Percentiles rank a stretch among this genome's conserved stretches.
Conservation (phyloP, 2,797 vertebrate genomes). For the Cossypha polioptera region DNA sequence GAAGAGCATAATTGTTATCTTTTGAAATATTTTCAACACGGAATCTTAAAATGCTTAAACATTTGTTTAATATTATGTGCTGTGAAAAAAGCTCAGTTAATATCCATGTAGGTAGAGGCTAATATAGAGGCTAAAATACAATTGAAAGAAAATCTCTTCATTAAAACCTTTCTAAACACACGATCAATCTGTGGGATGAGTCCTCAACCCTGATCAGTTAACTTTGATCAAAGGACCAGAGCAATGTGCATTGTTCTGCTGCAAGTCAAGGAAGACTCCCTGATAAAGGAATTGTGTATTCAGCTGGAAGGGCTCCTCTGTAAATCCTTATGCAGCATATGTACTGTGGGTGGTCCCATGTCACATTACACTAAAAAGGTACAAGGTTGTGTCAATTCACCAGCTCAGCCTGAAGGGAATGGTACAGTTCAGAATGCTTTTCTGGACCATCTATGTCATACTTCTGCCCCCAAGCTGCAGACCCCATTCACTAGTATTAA, state of each 20-base stretch:
- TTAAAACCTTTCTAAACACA: neutral
- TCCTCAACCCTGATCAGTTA: neutral
- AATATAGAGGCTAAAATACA: neutral
- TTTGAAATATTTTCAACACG: neutral
- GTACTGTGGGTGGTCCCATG: rapidly evolving
- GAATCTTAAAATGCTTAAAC: neutral
- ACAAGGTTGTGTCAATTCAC: neutral
- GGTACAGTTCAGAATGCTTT: neutral
- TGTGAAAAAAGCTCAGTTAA: neutral
- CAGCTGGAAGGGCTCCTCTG: neutral
- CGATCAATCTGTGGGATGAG: neutral
- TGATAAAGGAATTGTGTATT: neutral
- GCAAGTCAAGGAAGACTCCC: neutral
- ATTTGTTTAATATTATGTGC: neutral
- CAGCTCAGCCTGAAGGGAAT: neutral
- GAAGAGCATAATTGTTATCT: neutral
- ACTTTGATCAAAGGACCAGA: neutral
- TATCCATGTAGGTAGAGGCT: neutral
- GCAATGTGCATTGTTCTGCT: neutral
- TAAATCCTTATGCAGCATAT: neutral
- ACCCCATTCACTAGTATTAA: neutral
- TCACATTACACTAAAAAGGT: neutral
- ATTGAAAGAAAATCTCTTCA: neutral
- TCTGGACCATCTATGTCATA: neutral
- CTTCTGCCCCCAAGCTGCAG: neutral